Evolutionary conservation across 2,113 vertebrate species (phyloP), one percentile per base, ranked within the genome.

Genomic region (Prinia subflava): DNA sequence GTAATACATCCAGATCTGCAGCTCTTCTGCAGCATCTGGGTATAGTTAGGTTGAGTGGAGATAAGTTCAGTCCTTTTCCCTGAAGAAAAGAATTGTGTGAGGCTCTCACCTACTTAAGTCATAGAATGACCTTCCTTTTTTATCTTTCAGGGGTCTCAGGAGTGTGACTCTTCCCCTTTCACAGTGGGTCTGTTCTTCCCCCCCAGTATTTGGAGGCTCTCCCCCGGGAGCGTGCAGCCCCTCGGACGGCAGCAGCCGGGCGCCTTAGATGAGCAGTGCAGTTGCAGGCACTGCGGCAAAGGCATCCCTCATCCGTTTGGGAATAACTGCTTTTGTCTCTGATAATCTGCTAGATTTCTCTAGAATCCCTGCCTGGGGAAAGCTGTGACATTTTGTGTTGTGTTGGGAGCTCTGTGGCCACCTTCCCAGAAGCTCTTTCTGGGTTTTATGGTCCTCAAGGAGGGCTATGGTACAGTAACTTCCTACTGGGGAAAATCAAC

Each of bases 361-460:
- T 41, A 62, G 65, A 87, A 92, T 56, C 49, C 39, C 44, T 75
- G 83, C 47, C 73, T 81, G 73, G 56, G 89, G 80, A 78, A 84
- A 94, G 73, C 37, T 78, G 49, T 94, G 89, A 82, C 83, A 84
- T 95, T 94, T 81, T 92, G 37, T 2, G 4, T 84, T 82, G 87
- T 69, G 77, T 77, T 82, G 62, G 53, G 87, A 94, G 64, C 33
- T 78, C 49, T 68, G 53, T 68, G 69, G 53, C 74, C 57, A 42
- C 70, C 73, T 82, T 89, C 42, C 63, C 41, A 73, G 49, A 52
- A 91, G 18, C 15, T 56, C 41, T 87, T 85, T 67, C n/a, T 87
- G 65, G 11, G 12, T 75, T 95, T 94, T 76, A 64, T 76, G 37
- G 53, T 3, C 57, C 75, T 83, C 69, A 56, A 55, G 50, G 41